A percentile compares a stretch with the other conserved stretches of the same genome.
Evolutionary conservation across 2,797 vertebrate genomes (phyloP).

Genomic region (Eremophila alpestris): DNA sequence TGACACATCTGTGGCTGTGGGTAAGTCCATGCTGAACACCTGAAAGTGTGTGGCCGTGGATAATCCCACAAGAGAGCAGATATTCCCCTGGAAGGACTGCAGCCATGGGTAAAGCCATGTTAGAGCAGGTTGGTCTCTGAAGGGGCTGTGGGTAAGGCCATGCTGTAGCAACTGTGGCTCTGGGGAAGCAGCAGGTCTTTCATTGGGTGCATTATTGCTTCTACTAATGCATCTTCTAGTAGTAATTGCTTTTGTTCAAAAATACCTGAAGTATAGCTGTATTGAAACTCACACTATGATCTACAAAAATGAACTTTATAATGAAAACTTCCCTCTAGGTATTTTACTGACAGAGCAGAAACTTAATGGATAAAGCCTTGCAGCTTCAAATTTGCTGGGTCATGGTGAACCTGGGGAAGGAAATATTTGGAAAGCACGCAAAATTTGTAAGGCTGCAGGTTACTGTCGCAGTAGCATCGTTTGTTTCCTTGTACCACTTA

Average conservation of each 20-base stretch:
- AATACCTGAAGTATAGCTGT: neutral
- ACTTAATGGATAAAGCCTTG: neutral
- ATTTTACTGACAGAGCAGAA: neutral
- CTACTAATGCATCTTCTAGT: neutral
- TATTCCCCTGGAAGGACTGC: neutral
- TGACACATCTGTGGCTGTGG: neutral
- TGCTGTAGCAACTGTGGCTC: neutral
- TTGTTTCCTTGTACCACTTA: neutral
- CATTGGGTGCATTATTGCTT: neutral
- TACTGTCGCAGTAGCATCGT: neutral
- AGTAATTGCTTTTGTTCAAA: neutral
- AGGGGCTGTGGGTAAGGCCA: neutral
- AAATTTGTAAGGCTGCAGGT: neutral
- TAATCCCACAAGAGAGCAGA: neutral
- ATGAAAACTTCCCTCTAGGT: neutral
- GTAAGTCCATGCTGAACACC: neutral
- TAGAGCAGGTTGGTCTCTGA: neutral
- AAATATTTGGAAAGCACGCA: neutral
- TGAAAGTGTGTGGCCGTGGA: neutral
- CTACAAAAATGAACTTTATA: neutral
- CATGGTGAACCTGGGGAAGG: neutral
- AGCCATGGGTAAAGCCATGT: rapidly evolving
- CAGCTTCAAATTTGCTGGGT: neutral
- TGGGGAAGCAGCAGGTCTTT: neutral
- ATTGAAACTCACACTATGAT: neutral